These are phyloP conservation scores for Catamblyrhynchus diadema DNA, from an alignment of 2,797 vertebrate genomes.

Conservation along the genomic window DNA sequence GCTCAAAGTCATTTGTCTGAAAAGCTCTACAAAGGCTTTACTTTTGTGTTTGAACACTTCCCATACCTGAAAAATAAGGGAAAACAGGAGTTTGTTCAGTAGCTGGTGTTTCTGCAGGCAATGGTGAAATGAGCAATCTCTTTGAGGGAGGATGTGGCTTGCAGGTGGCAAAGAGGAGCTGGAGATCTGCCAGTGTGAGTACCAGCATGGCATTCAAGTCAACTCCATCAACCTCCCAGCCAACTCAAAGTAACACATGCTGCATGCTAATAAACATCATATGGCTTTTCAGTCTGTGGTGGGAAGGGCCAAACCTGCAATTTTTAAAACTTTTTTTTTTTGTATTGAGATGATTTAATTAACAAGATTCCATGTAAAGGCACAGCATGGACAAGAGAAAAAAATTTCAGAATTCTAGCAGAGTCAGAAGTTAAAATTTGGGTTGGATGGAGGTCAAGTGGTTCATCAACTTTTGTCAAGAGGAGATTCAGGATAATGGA, in stretches of 20 bases:
- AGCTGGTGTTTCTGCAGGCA: neutral
- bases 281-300: conserved; percentile 6
- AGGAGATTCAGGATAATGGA: neutral
- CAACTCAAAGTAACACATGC: neutral
- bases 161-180: conserved; percentile 24
- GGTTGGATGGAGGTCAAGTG: no score
- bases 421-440: neutral
- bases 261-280: conserved; percentile 46
- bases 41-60: neutral
- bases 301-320: neutral
- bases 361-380: neutral
- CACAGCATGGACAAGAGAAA: neutral
- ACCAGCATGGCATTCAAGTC: neutral
- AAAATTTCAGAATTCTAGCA: neutral
- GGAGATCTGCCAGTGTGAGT: neutral
- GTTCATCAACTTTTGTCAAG: neutral
- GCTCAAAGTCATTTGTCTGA: neutral
- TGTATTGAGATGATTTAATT: neutral
- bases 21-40: neutral
- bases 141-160: neutral
- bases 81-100: neutral
- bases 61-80: neutral
- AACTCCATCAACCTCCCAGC: neutral
- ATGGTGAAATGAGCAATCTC: conserved; percentile 7
- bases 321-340: neutral